Percentiles rank a stretch among this genome's conserved stretches.
These are phyloP conservation scores for Luffia ferchaultella DNA, from an alignment of 2,888 invertebrate genomes.

Conservation along the genomic window DNA sequence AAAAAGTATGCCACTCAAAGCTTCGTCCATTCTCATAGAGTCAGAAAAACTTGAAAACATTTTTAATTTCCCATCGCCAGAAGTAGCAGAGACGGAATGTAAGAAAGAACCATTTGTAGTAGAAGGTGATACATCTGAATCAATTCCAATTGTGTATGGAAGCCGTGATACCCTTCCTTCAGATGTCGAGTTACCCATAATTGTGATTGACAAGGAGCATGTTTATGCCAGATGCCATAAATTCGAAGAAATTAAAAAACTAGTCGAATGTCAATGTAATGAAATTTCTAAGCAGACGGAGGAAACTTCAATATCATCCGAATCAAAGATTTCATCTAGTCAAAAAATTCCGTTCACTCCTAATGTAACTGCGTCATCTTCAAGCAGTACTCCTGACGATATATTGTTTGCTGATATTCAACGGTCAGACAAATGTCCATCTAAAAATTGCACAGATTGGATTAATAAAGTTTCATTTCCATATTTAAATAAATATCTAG, in stretches of 20 bases:
- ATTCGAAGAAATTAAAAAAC: constrained; percentile 36
- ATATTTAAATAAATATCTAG: constrained; percentile 30
- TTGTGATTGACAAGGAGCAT: constrained; percentile 38
- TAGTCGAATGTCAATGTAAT: constrained; percentile 40
- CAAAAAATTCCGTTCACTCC: constrained; percentile 4
- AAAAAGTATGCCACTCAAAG: constrained; percentile 27
- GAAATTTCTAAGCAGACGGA: neutral
- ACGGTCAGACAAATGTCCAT: constrained; percentile 30
- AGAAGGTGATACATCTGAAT: constrained; percentile 33
- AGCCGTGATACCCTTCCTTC: constrained; percentile 43
- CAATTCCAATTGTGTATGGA: constrained; percentile 27
- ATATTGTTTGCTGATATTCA: constrained; percentile 30
- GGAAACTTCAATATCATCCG: neutral
- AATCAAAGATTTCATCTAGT: constrained; percentile 3
- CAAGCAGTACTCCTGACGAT: constrained; percentile 33
- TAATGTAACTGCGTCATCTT: constrained; percentile 26
- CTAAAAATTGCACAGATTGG: constrained; percentile 28
- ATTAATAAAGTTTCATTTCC: constrained; percentile 28
- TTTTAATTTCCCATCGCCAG: constrained; percentile 6
- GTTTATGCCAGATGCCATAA: constrained; percentile 49
- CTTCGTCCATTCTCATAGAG: constrained; percentile 30
- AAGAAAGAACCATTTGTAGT: constrained; percentile 37
- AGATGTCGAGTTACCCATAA: constrained; percentile 35
- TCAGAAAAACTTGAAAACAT: constrained; percentile 23
- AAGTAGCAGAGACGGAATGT: constrained; percentile 21